Conservation (phyloP, 2,888 invertebrate genomes). For the Crematogaster levior region DNA sequence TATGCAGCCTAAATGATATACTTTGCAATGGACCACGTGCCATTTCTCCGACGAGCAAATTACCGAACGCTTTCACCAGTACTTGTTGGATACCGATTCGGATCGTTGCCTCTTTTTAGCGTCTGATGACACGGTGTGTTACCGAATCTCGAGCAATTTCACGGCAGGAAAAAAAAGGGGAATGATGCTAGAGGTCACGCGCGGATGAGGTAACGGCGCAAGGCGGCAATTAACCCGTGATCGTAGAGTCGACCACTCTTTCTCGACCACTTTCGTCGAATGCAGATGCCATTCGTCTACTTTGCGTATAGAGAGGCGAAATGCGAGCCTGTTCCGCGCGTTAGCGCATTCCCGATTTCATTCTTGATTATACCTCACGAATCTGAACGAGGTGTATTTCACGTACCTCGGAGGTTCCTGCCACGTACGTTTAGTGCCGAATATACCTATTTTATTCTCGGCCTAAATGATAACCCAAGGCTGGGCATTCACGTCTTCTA, state of each 20-base stretch:
- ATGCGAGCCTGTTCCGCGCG: not conserved
- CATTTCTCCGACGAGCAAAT: conserved; percentile 28
- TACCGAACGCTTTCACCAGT: conserved; percentile 39
- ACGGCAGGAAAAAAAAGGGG: not conserved
- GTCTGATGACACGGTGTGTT: conserved; percentile 40
- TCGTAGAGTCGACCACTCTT: conserved; percentile 1
- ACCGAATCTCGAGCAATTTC: conserved; percentile 40
- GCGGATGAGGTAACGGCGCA: conserved; percentile 25
- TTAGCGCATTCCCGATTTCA: not conserved
- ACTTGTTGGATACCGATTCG: conserved; percentile 46
- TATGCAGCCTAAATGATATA: not conserved
- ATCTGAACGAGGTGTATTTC: conserved; percentile 6
- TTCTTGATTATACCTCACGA: conserved; percentile 2
- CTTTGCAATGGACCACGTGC: conserved; percentile 24
- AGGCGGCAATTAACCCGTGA: conserved; percentile 29
- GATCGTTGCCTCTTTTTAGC: conserved; percentile 37
- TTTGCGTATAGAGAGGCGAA: conserved; percentile 20
- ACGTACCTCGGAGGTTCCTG: not conserved
- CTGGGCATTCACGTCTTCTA: conserved; percentile 39
- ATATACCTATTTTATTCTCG: not conserved
- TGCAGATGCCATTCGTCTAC: not conserved
- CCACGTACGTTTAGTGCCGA: not conserved
- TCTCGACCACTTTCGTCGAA: conserved; percentile 25
- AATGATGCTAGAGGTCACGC: conserved; percentile 31
- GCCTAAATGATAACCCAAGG: not conserved